phyloP scores from a whole-genome alignment of 2,797 vertebrate species.

The Anas georgica region DNA sequence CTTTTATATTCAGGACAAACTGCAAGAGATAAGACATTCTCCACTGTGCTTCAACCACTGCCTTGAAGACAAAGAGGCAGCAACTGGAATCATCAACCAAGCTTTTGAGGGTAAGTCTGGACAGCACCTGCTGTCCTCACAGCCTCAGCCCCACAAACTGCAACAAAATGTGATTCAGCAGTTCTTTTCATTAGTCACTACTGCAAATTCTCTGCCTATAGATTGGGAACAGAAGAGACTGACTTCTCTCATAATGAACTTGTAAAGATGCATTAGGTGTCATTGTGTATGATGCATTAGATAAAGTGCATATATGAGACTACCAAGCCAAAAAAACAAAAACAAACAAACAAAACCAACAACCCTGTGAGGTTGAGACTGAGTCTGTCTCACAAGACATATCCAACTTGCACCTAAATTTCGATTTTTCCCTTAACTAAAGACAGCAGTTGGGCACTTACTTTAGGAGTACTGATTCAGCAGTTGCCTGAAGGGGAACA shows the following conservation, averaged over 20 bases:
- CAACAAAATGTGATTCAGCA: neutral
- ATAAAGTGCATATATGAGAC: neutral
- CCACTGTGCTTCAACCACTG: constrained; percentile 14
- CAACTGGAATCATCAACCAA: constrained; percentile 65
- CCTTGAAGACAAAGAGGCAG: neutral
- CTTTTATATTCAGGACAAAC: constrained; percentile 66
- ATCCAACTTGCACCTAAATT: neutral
- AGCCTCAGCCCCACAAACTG: neutral
- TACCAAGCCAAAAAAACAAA: neutral
- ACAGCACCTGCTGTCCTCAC: neutral
- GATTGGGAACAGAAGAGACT: neutral
- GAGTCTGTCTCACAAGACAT: neutral
- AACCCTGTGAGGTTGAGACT: neutral
- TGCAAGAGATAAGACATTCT: constrained; percentile 68
- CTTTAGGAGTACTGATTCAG: neutral
- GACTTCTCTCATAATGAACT: neutral
- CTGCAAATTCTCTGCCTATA: neutral
- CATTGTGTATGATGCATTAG: neutral
- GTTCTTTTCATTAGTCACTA: neutral
- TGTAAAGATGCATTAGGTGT: neutral
- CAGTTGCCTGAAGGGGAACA: neutral
- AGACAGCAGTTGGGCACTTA: neutral
- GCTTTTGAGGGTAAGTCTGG: constrained; percentile 73
- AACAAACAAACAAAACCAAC: neutral
- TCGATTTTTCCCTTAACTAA: neutral